These are phyloP conservation scores for Drosophila ananassae DNA, from an alignment of 1,140 invertebrate species.

Conservation along the genomic window DNA sequence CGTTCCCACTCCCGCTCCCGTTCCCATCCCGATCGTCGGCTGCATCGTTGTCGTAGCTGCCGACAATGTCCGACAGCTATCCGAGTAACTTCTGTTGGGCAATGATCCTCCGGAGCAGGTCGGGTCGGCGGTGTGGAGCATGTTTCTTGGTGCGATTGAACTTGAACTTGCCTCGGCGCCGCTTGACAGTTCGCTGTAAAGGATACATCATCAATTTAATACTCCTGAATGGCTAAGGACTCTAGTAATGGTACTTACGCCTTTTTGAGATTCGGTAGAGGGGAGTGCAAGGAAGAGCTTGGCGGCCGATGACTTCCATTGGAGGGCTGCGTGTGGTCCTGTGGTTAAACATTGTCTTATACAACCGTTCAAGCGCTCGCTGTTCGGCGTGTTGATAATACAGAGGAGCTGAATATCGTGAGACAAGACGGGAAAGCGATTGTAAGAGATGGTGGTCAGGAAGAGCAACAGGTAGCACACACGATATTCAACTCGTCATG, in stretches of 20 bases:
- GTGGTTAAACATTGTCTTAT: slow-evolving; percentile 84
- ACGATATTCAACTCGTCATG: slow-evolving; percentile 82
- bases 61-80: slow-evolving; percentile 86
- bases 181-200: slow-evolving; percentile 85
- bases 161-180: slow-evolving; percentile 90
- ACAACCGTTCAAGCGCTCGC: slow-evolving; percentile 84
- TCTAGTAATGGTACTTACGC: slow-evolving; percentile 55
- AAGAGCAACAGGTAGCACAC: slow-evolving; percentile 45
- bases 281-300: slow-evolving; percentile 83
- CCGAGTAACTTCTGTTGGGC: slow-evolving; percentile 86
- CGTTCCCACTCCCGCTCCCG: slow-evolving; percentile 28
- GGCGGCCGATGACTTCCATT: slow-evolving; percentile 82
- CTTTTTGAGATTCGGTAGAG: slow-evolving; percentile 76
- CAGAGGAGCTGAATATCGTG: slow-evolving; percentile 83
- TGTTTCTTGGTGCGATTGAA: slow-evolving; percentile 92
- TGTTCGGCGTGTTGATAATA: slow-evolving; percentile 84
- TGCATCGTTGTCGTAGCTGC: slow-evolving; percentile 81
- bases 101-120: slow-evolving; percentile 83
- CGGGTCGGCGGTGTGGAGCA: slow-evolving; percentile 85
- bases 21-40: slow-evolving; percentile 50
- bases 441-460: slow-evolving; percentile 32
- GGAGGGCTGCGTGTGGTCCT: slow-evolving; percentile 80
- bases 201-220: background rate
- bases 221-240: too few relatives aligned
- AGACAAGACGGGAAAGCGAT: slow-evolving; percentile 74